These are phyloP conservation scores for Falcunculus frontatus DNA, from an alignment of 2,113 vertebrate genomes.

Conservation along the genomic window DNA sequence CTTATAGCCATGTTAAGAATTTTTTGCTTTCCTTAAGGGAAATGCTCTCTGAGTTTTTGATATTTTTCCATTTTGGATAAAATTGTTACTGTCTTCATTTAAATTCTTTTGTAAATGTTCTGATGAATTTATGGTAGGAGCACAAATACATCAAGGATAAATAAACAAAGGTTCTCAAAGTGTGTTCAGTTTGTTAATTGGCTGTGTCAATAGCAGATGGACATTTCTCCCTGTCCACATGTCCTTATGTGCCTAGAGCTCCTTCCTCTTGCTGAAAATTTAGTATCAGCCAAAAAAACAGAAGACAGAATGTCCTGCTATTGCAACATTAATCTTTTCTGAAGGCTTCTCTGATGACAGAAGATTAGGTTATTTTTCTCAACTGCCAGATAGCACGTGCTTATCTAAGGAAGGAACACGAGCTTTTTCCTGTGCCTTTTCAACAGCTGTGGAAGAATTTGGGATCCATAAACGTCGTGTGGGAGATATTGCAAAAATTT, in stretches of 20 bases:
- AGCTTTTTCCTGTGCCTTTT: background rate
- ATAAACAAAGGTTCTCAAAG: background rate
- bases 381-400: background rate
- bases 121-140: background rate
- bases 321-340: background rate
- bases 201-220: conserved; percentile 39
- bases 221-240: background rate
- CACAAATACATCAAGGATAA: background rate
- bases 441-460: background rate
- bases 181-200: background rate
- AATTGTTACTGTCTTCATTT: background rate
- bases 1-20: background rate
- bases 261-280: background rate
- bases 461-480: background rate
- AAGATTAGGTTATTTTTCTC: conserved; percentile 3
- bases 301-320: background rate
- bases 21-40: background rate
- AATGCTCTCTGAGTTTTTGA: background rate
- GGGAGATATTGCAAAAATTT: background rate
- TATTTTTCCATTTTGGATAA: background rate
- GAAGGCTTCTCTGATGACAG: background rate
- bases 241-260: background rate
- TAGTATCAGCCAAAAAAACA: background rate
- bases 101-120: background rate
- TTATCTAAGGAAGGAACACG: background rate